phyloP scores from a whole-genome alignment of 2,888 invertebrate species.

The Papilio elwesi region DNA sequence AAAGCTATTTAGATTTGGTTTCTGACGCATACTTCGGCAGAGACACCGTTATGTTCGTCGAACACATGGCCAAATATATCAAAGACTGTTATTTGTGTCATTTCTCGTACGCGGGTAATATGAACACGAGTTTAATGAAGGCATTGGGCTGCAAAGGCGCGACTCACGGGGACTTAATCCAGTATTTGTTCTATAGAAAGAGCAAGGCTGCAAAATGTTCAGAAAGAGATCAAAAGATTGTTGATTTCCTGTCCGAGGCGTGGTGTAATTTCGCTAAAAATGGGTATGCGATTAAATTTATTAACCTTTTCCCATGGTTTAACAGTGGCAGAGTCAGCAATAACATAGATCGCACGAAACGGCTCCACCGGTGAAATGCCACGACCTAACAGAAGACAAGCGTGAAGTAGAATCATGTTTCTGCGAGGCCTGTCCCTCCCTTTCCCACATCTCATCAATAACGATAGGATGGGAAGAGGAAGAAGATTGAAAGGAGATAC shows the following conservation, averaged over 20 bases:
- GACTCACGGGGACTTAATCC: conserved; percentile 70
- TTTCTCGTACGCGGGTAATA: conserved; percentile 65
- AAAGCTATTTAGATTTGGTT: conserved; percentile 59
- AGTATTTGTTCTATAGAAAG: conserved; percentile 69
- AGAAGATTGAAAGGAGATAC: no score
- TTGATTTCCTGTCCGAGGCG: conserved; percentile 61
- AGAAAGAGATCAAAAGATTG: conserved; percentile 56
- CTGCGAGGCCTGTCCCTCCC: no score
- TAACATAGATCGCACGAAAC: no score
- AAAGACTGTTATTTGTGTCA: conserved; percentile 58
- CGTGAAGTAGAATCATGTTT: no score
- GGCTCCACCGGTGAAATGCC: no score
- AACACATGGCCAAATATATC: conserved; percentile 53
- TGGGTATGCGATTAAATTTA: conserved; percentile 60
- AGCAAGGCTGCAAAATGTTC: conserved; percentile 57
- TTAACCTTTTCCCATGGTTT: neutral
- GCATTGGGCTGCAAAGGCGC: conserved; percentile 64
- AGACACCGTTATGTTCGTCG: conserved; percentile 58
- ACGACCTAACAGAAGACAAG: no score
- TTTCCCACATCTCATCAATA: no score
- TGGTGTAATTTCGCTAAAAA: conserved; percentile 70
- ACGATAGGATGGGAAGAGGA: no score
- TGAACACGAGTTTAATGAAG: conserved; percentile 67
- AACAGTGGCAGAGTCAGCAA: no score
- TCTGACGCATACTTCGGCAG: conserved; percentile 64